phyloP scores from a whole-genome alignment of 1,140 invertebrate genomes.

The Campoletis sonorensis region DNA sequence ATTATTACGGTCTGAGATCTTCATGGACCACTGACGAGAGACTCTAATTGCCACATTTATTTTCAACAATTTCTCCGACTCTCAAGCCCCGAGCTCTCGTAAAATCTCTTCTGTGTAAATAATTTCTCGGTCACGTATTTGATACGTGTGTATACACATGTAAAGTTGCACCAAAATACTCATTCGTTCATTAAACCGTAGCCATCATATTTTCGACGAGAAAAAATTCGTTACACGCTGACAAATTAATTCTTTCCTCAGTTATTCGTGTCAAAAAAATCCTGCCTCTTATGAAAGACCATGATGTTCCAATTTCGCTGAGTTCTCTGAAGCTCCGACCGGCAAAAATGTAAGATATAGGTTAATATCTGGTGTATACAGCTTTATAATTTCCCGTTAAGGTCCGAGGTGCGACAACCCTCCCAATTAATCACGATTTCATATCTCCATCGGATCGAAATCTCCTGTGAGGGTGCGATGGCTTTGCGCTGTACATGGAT shows the following conservation, averaged over 20 bases:
- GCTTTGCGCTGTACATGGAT: not conserved
- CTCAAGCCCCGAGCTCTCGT: constrained; percentile 31
- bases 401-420: not conserved
- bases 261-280: not conserved
- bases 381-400: not conserved
- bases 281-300: too few species aligned
- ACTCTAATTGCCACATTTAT: constrained; percentile 59
- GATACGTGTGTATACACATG: not conserved
- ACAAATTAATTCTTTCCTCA: not conserved
- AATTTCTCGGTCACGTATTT: constrained; percentile 26
- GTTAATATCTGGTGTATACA: constrained; percentile 17
- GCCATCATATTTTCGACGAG: not conserved
- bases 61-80: constrained; percentile 17
- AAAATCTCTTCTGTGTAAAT: constrained; percentile 43
- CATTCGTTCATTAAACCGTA: not conserved
- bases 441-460: constrained; percentile 9
- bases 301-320: not conserved
- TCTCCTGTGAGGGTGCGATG: constrained; percentile 9
- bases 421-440: not conserved
- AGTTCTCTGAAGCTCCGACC: not conserved
- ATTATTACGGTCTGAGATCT: not conserved
- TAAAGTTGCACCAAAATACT: too few species aligned
- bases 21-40: not conserved
- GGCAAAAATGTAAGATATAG: constrained; percentile 18
- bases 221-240: not conserved